Evolutionary conservation across 2,113 vertebrate species (phyloP).

Genomic region (Cromileptes altivelis): DNA sequence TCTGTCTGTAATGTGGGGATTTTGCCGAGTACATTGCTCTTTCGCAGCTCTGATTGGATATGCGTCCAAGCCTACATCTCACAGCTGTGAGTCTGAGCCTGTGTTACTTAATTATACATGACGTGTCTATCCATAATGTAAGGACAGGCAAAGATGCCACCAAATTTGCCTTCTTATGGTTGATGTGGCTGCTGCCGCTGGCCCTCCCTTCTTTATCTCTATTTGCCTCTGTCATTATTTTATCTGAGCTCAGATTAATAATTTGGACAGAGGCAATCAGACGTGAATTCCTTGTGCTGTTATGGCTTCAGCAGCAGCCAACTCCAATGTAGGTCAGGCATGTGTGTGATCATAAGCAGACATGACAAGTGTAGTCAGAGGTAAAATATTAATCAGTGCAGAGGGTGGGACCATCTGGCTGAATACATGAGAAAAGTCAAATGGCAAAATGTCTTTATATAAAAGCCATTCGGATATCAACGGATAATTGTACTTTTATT

Average conservation of each 20-base stretch:
- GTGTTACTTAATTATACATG: constrained; percentile 70
- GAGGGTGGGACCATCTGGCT: constrained; percentile 72
- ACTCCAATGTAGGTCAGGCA: constrained; percentile 75
- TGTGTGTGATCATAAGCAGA: constrained; percentile 68
- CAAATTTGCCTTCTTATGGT: constrained; percentile 28
- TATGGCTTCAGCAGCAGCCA: constrained; percentile 38
- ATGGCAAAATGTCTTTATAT: neutral
- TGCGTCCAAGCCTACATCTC: constrained; percentile 8
- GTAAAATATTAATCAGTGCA: constrained; percentile 80
- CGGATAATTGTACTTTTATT: neutral
- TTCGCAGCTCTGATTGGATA: neutral
- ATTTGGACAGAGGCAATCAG: constrained; percentile 25
- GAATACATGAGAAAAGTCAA: constrained; percentile 62
- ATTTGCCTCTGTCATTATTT: constrained; percentile 9
- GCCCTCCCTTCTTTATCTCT: neutral
- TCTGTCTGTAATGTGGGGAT: neutral
- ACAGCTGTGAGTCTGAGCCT: constrained; percentile 31
- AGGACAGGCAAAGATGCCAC: constrained; percentile 12
- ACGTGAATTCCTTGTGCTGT: constrained; percentile 29
- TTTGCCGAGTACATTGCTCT: constrained; percentile 12
- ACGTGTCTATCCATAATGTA: constrained; percentile 52
- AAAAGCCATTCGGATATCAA: neutral
- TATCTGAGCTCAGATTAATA: constrained; percentile 14
- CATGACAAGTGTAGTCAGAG: constrained; percentile 76
- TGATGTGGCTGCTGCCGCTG: constrained; percentile 1